phyloP scores from a whole-genome alignment of 2,888 invertebrate genomes.

The Caenorhabditis sp. region DNA sequence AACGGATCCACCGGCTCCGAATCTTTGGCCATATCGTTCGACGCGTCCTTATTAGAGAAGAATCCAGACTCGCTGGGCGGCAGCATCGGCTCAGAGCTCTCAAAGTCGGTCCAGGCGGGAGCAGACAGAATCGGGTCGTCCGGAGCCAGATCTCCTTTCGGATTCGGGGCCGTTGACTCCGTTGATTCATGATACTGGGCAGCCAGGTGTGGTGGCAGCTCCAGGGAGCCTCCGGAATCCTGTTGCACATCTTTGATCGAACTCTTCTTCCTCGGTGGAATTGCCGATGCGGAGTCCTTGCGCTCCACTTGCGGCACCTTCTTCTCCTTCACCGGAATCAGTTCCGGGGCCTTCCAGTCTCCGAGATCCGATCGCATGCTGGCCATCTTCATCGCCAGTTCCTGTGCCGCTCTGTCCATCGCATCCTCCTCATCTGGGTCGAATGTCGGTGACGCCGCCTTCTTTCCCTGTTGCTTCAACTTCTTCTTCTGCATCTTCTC shows the following conservation, averaged over 20 bases:
- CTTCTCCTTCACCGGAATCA: constrained; percentile 39
- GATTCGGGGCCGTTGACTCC: constrained; percentile 54
- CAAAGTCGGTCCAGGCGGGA: constrained; percentile 72
- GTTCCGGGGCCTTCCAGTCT: constrained; percentile 68
- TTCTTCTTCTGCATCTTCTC: constrained; percentile 76
- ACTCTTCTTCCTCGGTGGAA: constrained; percentile 64
- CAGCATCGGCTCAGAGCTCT: constrained; percentile 67
- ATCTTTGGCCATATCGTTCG: constrained; percentile 37
- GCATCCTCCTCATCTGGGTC: constrained; percentile 75
- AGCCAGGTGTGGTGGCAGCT: constrained; percentile 58
- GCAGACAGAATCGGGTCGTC: constrained; percentile 62
- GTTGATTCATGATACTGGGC: constrained; percentile 50
- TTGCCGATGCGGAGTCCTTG: constrained; percentile 60
- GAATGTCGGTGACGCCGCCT: constrained; percentile 61
- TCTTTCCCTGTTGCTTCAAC: constrained; percentile 69
- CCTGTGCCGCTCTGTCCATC: constrained; percentile 76
- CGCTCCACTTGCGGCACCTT: constrained; percentile 38
- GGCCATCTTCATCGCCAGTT: constrained; percentile 74
- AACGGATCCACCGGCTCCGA: constrained; percentile 54
- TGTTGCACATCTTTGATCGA: constrained; percentile 67
- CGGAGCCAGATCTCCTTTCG: constrained; percentile 65
- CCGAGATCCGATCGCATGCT: constrained; percentile 66
- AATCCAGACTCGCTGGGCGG: constrained; percentile 77
- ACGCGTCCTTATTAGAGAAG: constrained; percentile 65
- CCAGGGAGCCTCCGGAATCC: constrained; percentile 64